A percentile compares a stretch with the other conserved stretches of the same genome.
phyloP scores from a whole-genome alignment of 1,140 invertebrate species.

The Episyrphus balteatus region DNA sequence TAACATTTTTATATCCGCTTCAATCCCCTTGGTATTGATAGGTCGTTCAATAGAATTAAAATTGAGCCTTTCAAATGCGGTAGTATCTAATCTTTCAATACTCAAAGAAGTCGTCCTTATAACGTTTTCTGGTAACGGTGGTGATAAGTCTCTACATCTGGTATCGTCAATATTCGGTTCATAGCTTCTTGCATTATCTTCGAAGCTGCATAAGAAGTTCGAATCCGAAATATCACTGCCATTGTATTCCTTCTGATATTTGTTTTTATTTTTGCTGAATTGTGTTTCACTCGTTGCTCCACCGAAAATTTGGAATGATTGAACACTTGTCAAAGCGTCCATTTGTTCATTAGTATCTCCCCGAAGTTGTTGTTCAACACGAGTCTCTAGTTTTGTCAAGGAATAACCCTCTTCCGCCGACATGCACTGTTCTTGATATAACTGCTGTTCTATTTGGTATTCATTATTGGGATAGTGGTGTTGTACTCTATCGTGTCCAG shows the following conservation, averaged over 20 bases:
- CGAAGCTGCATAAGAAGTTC: neutral
- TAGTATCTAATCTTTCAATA: neutral
- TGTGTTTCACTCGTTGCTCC: neutral
- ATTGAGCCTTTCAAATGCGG: neutral
- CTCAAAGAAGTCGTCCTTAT: neutral
- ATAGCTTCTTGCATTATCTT: neutral
- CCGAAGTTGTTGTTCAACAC: slow-evolving; percentile 21
- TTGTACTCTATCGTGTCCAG: neutral
- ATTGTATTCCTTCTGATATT: neutral
- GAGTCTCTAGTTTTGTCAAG: slow-evolving; percentile 28
- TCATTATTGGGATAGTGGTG: neutral
- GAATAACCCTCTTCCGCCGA: slow-evolving; percentile 26
- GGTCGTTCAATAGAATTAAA: neutral
- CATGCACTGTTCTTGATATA: slow-evolving; percentile 26
- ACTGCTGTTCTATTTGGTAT: slow-evolving; percentile 19
- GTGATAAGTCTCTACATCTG: too few relatives aligned
- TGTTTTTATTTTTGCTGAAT: neutral
- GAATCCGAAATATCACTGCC: neutral
- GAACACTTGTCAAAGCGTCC: neutral
- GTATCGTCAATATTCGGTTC: too few relatives aligned
- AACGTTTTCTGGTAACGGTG: neutral
- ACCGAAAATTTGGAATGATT: slow-evolving; percentile 4
- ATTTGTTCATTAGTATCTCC: slow-evolving; percentile 2
- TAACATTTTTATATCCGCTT: neutral
- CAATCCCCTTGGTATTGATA: neutral